phyloP scores from a whole-genome alignment of 2,797 vertebrate genomes.

The Pseudochaenichthys georgianus region DNA sequence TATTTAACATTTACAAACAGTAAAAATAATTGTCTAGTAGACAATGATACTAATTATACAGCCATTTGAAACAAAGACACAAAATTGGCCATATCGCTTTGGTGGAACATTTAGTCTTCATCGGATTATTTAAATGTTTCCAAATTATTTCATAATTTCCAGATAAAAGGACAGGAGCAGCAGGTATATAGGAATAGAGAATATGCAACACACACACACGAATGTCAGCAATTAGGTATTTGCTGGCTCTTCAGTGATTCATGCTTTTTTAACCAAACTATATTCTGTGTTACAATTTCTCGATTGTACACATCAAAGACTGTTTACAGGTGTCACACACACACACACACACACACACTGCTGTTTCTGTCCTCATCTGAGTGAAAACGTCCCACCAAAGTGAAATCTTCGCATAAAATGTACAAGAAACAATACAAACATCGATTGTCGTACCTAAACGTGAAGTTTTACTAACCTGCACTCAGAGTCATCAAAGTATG shows the following conservation, averaged over 20 bases:
- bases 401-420: slow-evolving; percentile 55
- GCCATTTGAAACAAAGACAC: slow-evolving; percentile 57
- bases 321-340: not conserved
- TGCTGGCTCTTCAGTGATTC: slow-evolving; percentile 24
- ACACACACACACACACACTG: not conserved
- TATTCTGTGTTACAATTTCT: slow-evolving; percentile 5
- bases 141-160: not conserved
- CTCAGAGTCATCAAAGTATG: slow-evolving; percentile 73
- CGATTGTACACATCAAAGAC: not conserved
- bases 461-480: slow-evolving; percentile 75
- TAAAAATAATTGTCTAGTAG: slow-evolving; percentile 76
- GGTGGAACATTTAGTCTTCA: slow-evolving; percentile 60
- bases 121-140: slow-evolving; percentile 13
- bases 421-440: slow-evolving; percentile 76
- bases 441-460: slow-evolving; percentile 77
- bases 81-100: slow-evolving; percentile 46
- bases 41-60: slow-evolving; percentile 75
- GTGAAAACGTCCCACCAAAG: slow-evolving; percentile 67
- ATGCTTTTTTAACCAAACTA: slow-evolving; percentile 11
- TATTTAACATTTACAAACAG: slow-evolving; percentile 84
- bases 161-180: slow-evolving; percentile 26
- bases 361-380: not conserved
- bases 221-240: not conserved
- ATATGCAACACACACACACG: slow-evolving; percentile 14
- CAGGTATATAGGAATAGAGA: slow-evolving; percentile 11